Conservation (phyloP, 92 coral and sea anemone genomes). For the Anthopleura xanthogrammica region DNA sequence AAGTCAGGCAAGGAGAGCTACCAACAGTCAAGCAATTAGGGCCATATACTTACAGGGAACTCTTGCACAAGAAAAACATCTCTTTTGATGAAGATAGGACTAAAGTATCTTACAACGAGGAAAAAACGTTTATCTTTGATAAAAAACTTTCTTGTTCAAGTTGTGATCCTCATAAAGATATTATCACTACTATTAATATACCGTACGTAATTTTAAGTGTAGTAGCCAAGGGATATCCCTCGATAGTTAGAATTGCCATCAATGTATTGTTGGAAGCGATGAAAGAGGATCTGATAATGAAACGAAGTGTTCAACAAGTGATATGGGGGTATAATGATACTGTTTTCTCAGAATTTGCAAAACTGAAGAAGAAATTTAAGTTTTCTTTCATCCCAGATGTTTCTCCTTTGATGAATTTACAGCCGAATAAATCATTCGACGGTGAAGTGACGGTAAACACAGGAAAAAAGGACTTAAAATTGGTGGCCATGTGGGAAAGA, state of each 20-base stretch:
- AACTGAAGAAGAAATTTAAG: slow-evolving; percentile 36
- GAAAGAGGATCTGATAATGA: slow-evolving; percentile 52
- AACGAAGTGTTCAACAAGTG: slow-evolving; percentile 63
- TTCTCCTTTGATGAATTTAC: slow-evolving; percentile 57
- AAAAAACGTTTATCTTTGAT: slow-evolving; percentile 56
- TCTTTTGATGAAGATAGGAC: slow-evolving; percentile 47
- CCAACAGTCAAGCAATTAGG: slow-evolving; percentile 72
- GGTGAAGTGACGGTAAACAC: slow-evolving; percentile 66
- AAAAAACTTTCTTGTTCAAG: slow-evolving; percentile 51
- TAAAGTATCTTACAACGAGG: slow-evolving; percentile 67
- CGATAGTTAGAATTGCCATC: slow-evolving; percentile 6
- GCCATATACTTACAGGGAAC: slow-evolving; percentile 70
- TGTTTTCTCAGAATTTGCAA: slow-evolving; percentile 46
- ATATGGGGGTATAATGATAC: slow-evolving; percentile 88
- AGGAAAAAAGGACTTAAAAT: slow-evolving; percentile 52
- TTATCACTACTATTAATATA: slow-evolving; percentile 58
- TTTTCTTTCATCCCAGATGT: slow-evolving; percentile 64
- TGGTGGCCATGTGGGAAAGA: slow-evolving; percentile 49
- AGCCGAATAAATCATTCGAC: slow-evolving; percentile 69
- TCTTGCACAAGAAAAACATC: slow-evolving; percentile 53
- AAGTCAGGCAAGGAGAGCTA: slow-evolving; percentile 52
- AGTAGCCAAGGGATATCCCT: slow-evolving; percentile 57
- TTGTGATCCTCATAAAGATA: slow-evolving; percentile 57
- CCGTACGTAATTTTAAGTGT: slow-evolving; percentile 69
- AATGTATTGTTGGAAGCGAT: background rate